Evolutionary conservation across 2,113 vertebrate genomes (phyloP).

Genomic region (Neotragus pygmaeus): DNA sequence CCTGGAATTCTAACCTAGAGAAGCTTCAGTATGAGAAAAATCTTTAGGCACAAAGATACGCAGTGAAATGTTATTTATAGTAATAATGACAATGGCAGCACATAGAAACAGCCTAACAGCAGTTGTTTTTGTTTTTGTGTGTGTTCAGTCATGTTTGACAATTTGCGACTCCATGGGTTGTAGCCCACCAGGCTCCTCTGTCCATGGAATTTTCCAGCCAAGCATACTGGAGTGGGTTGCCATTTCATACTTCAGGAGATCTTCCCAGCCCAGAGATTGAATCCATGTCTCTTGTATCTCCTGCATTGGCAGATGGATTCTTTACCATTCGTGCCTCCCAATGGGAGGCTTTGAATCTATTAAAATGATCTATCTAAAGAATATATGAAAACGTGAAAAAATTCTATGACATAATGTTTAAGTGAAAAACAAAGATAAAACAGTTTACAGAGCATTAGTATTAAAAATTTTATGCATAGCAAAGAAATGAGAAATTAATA

Average conservation of each 20-base stretch:
- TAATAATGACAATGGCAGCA: not conserved
- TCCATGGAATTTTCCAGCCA: not conserved
- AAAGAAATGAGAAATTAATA: not conserved
- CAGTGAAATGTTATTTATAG: not conserved
- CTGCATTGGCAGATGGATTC: not conserved
- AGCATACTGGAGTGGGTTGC: not conserved
- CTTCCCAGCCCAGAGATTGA: not conserved
- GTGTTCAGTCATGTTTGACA: not conserved
- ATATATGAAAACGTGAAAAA: not conserved
- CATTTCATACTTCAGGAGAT: not conserved
- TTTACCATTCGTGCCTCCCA: not conserved
- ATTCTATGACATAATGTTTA: not conserved
- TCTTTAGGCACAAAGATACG: not conserved
- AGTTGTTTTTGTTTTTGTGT: not conserved
- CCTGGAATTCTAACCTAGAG: not conserved
- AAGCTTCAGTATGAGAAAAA: not conserved
- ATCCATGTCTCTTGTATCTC: not conserved
- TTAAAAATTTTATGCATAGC: not conserved
- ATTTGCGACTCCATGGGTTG: not conserved
- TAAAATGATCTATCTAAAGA: not conserved
- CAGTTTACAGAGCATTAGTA: not conserved
- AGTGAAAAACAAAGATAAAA: not conserved
- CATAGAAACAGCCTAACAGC: not conserved
- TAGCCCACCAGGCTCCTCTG: not conserved
- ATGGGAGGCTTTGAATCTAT: not conserved